phyloP scores from a whole-genome alignment of 2,888 invertebrate genomes.

The Subacronicta megacephala region DNA sequence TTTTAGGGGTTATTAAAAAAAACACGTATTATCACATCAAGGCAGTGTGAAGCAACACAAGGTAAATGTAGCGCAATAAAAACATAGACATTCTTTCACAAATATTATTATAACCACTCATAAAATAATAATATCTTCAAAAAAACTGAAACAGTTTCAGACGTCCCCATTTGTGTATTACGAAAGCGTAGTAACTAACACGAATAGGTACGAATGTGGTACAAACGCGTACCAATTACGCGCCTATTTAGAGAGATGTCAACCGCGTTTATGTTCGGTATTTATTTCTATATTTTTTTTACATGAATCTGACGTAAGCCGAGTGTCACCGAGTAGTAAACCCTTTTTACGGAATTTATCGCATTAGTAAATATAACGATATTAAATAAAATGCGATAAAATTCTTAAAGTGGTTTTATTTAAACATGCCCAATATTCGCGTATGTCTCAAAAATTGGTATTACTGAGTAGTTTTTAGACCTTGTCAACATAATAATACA shows the following conservation, averaged over 20 bases:
- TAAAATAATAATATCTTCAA: slow-evolving; percentile 49
- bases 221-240: slow-evolving; percentile 34
- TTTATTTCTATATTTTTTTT: too few species aligned
- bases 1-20: background rate
- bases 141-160: slow-evolving; percentile 44
- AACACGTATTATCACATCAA: background rate
- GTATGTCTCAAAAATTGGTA: too few species aligned
- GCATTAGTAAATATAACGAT: too few species aligned
- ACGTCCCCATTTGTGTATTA: slow-evolving; percentile 46
- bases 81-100: slow-evolving; percentile 19
- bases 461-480: too few species aligned
- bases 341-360: too few species aligned
- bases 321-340: too few species aligned
- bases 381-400: too few species aligned
- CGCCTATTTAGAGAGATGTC: slow-evolving; percentile 48
- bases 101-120: slow-evolving; percentile 29
- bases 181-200: slow-evolving; percentile 32
- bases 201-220: slow-evolving; percentile 14
- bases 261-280: slow-evolving; percentile 27
- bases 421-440: too few species aligned
- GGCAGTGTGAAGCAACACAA: background rate
- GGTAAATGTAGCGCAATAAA: slow-evolving; percentile 19
- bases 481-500: too few species aligned
- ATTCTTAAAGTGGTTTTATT: too few species aligned
- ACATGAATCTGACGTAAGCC: too few species aligned